phyloP scores from a whole-genome alignment of 2,888 invertebrate species.

The Thymelicus lineola region DNA sequence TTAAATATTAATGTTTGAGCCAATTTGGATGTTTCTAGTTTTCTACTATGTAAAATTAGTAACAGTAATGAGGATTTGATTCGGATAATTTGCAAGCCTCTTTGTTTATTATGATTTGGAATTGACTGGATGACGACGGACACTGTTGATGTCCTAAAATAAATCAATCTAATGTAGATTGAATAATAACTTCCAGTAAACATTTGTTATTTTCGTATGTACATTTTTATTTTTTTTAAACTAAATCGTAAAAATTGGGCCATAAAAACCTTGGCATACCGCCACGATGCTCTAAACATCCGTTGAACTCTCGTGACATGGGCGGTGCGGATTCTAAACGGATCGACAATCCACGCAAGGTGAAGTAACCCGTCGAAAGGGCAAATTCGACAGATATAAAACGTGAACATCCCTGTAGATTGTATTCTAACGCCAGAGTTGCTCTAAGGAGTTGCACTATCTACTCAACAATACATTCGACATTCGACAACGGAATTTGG shows the following conservation, averaged over 20 bases:
- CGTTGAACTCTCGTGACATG: slow-evolving; percentile 50
- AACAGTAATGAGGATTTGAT: too few relatives aligned
- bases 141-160: not conserved
- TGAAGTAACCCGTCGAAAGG: slow-evolving; percentile 79
- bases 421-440: slow-evolving; percentile 62
- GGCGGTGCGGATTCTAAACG: slow-evolving; percentile 57
- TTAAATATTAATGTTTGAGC: too few relatives aligned
- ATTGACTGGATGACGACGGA: too few relatives aligned
- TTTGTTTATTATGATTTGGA: too few relatives aligned
- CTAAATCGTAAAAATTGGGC: slow-evolving; percentile 18
- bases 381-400: slow-evolving; percentile 77
- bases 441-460: slow-evolving; percentile 52
- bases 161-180: not conserved
- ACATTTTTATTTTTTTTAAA: slow-evolving; percentile 1
- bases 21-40: too few relatives aligned
- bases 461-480: too few relatives aligned
- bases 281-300: slow-evolving; percentile 29
- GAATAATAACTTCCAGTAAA: slow-evolving; percentile 1
- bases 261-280: slow-evolving; percentile 36
- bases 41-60: too few relatives aligned
- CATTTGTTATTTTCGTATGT: not conserved
- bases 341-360: slow-evolving; percentile 76
- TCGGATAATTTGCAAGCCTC: too few relatives aligned
- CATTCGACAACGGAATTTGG: slow-evolving; percentile 45
- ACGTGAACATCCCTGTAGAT: slow-evolving; percentile 71